Base-by-base conservation (phyloP, 2,888 invertebrate species). In the Limnephilus lunatus region DNA sequence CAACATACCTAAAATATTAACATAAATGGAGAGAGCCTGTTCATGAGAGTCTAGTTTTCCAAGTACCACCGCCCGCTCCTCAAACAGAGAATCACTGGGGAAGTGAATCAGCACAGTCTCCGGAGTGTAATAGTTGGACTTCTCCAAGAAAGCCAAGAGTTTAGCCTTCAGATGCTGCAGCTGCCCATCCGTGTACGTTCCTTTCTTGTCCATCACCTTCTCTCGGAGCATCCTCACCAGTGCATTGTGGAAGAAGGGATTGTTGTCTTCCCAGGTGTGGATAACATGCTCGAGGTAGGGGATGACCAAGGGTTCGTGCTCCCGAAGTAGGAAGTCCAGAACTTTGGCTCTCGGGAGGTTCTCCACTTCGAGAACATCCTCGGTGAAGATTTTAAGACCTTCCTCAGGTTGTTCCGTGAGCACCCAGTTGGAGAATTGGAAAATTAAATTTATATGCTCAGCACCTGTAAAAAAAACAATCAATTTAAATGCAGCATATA, bases 201-300 rank as follows among this genome's bases (percentile, higher is more conserved):
- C 86, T 48, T 93, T 94, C 93, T 94, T 94, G 91, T 94, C 94
- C 87, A 95, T 96, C 9, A 97, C 96, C 94, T 98, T 98, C 94
- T 98, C 98, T 93, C 98, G 97, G 94, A 99, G 99, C 95, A 98
- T 98, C 94, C 98, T 98, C 5, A 99, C 97, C 89, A 99, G 96
- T 3, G 98, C 98, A 95, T 99, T 99, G 95, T 99, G 99, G 94
- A 99, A 98, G 88, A 98, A 95, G 0, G 98, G 96, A 94, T 98
- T 98, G 0, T 96, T 97, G 94, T 99, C 99, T 93, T 97, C 97
- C 99, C 99, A 99, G 3, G 97, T 97, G 93, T 98, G 97, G 48
- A 99, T 98, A 0, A 99, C 97, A 95, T 99, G 99, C 95, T 99
- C 99, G 94, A 99, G 95, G 95, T 99, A 99, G 0, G 98, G 98